Evolutionary conservation across 2,797 vertebrate genomes (phyloP).

Genomic region (Steatocranus sp.): DNA sequence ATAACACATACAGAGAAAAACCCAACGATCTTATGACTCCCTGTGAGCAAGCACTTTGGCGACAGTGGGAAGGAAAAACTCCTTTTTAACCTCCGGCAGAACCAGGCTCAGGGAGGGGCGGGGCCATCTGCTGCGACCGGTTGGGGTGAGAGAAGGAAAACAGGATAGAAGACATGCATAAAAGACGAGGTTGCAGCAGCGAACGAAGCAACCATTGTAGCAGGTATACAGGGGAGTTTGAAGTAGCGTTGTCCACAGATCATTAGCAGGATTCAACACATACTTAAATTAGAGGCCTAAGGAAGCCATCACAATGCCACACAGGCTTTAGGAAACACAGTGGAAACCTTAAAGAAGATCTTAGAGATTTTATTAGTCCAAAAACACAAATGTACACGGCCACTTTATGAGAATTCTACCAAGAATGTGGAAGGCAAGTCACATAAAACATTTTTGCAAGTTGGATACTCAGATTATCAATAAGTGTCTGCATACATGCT

Average conservation of each 20-base stretch:
- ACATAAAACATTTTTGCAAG: background rate
- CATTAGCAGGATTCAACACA: background rate
- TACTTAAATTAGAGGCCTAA: background rate
- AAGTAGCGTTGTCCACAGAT: fast-evolving
- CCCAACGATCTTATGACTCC: background rate
- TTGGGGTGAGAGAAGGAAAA: background rate
- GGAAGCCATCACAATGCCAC: background rate
- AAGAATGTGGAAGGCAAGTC: fast-evolving
- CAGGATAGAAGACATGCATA: background rate
- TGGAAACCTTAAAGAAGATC: background rate
- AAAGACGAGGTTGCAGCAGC: fast-evolving
- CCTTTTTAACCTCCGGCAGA: background rate
- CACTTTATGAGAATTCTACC: background rate
- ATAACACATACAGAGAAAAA: background rate
- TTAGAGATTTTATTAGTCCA: background rate
- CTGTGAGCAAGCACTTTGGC: background rate
- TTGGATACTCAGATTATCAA: fast-evolving
- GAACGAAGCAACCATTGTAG: background rate
- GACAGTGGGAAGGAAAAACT: background rate
- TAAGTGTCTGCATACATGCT: background rate
- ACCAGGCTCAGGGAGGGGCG: background rate
- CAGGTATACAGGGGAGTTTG: background rate
- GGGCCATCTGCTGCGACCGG: fast-evolving
- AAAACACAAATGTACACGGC: background rate
- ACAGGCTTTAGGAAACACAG: fast-evolving